A percentile compares a stretch with the other conserved stretches of the same genome.
phyloP scores from a whole-genome alignment of 2,113 vertebrate genomes.

The Nycticryphes semicollaris region DNA sequence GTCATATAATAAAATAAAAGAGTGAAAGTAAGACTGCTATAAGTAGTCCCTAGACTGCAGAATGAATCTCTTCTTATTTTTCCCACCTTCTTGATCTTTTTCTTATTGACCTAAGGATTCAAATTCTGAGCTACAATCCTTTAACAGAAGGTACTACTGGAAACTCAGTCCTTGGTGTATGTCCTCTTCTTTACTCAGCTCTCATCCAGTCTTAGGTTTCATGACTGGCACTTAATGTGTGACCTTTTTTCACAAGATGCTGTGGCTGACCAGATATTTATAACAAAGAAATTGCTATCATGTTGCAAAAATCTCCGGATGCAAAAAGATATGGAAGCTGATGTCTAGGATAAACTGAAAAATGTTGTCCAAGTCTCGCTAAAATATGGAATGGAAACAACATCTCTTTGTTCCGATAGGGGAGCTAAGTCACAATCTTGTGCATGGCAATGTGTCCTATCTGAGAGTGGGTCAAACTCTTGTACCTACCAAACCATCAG shows the following conservation, averaged over 20 bases:
- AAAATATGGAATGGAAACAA: not conserved
- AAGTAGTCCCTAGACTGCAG: not conserved
- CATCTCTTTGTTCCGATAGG: not conserved
- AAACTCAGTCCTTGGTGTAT: not conserved
- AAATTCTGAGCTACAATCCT: not conserved
- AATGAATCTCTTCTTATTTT: not conserved
- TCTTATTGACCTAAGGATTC: not conserved
- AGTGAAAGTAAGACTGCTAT: not conserved
- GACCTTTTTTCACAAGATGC: not conserved
- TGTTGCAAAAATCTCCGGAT: not conserved
- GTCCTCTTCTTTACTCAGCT: not conserved
- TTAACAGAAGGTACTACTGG: not conserved
- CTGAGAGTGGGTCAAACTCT: not conserved
- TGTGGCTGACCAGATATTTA: not conserved
- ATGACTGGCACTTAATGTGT: not conserved
- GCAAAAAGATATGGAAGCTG: not conserved
- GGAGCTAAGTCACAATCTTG: not conserved
- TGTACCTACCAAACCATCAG: not conserved
- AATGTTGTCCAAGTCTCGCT: not conserved
- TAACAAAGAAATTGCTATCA: not conserved
- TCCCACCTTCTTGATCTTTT: not conserved
- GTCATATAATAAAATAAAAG: not conserved
- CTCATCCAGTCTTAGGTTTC: not conserved
- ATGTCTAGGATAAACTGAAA: not conserved
- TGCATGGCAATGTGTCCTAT: not conserved